Percentiles rank a stretch among this genome's conserved stretches.
Conservation (phyloP, 2,113 vertebrate species). For the Tachysurus vachellii region DNA sequence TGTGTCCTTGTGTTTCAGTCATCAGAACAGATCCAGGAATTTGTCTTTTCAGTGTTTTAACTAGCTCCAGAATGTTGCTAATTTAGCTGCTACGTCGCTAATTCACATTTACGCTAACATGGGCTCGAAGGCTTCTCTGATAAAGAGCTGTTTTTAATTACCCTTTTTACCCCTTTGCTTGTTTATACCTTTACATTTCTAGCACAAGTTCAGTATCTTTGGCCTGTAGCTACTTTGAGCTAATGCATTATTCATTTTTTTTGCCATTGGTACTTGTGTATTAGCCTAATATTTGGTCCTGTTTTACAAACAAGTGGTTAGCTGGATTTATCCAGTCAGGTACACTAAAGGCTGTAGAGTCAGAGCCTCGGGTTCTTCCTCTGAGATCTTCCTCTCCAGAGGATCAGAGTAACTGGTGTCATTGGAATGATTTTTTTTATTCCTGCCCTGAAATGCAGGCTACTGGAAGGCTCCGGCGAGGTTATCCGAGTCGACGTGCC, state of each 20-base stretch:
- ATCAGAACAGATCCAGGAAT: background rate
- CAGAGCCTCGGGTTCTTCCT: slow-evolving; percentile 30
- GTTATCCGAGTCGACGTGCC: slow-evolving; percentile 51
- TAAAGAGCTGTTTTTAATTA: background rate
- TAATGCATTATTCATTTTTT: background rate
- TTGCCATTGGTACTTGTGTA: background rate
- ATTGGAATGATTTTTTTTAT: slow-evolving; percentile 64
- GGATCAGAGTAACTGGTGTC: slow-evolving; percentile 71
- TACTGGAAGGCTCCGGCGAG: slow-evolving; percentile 56
- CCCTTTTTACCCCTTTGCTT: background rate
- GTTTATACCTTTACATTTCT: background rate
- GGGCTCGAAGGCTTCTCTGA: no score
- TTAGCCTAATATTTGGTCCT: background rate
- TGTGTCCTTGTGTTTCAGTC: background rate
- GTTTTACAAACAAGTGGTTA: no score
- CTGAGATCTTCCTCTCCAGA: slow-evolving; percentile 37
- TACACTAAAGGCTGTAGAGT: slow-evolving; percentile 62
- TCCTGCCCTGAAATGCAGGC: slow-evolving; percentile 49
- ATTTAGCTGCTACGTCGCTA: background rate
- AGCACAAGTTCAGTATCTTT: background rate
- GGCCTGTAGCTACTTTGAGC: background rate
- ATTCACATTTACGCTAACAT: background rate
- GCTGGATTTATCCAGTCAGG: slow-evolving; percentile 63
- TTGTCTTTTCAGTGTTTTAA: background rate
- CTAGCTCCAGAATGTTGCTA: background rate